Evolutionary conservation across 2,888 invertebrate genomes (phyloP).

Genomic region (Caenorhabditis plicata): DNA sequence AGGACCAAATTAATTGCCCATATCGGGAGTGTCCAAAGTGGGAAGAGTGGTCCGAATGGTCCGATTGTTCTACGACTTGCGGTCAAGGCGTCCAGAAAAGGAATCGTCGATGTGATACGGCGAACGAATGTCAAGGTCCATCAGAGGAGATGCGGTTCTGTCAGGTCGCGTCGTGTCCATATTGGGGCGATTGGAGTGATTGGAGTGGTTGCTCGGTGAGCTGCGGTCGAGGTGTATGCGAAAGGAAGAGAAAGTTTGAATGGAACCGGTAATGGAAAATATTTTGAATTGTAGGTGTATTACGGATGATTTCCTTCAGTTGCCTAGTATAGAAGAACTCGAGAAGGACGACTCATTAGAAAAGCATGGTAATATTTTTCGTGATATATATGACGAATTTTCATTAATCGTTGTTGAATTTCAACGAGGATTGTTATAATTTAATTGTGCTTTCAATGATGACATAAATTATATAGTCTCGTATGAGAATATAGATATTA

Average conservation of each 20-base stretch:
- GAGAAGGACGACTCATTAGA: slow-evolving; percentile 37
- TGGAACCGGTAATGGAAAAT: background rate
- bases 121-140: slow-evolving; percentile 32
- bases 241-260: slow-evolving; percentile 27
- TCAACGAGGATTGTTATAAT: too few species aligned
- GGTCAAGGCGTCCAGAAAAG: slow-evolving; percentile 45
- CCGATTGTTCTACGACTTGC: slow-evolving; percentile 47
- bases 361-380: slow-evolving; percentile 15
- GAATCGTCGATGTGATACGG: slow-evolving; percentile 35
- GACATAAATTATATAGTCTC: too few species aligned
- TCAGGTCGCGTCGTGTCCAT: slow-evolving; percentile 48
- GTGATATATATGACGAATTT: too few species aligned
- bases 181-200: slow-evolving; percentile 48
- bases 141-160: slow-evolving; percentile 42
- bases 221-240: slow-evolving; percentile 47
- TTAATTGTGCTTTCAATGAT: too few species aligned
- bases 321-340: slow-evolving; percentile 44
- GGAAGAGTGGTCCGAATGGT: slow-evolving; percentile 50
- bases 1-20: slow-evolving; percentile 50
- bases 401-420: too few species aligned
- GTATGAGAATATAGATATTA: background rate
- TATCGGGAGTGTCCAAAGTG: slow-evolving; percentile 50
- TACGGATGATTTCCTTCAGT: slow-evolving; percentile 47
- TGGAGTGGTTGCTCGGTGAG: slow-evolving; percentile 53
- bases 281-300: slow-evolving; percentile 31